Conservation (phyloP, 2,113 vertebrate species). For the Petromus typicus region DNA sequence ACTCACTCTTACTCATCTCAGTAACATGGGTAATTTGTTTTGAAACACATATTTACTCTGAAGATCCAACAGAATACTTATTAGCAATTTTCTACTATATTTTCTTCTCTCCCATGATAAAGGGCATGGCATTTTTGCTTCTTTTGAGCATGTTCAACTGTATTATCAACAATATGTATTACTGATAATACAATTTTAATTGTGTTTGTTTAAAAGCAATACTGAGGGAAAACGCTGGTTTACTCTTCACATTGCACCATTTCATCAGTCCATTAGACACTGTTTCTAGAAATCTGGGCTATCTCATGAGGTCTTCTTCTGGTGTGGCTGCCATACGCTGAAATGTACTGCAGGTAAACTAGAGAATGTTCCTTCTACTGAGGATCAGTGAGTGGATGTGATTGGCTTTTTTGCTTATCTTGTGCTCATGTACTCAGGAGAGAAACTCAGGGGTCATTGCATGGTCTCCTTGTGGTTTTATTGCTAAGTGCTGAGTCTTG, state of each 20-base stretch:
- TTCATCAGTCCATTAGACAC: neutral
- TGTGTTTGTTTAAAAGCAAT: neutral
- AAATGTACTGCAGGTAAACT: neutral
- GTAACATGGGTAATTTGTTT: slow-evolving; percentile 78
- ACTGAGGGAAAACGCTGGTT: neutral
- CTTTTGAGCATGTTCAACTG: neutral
- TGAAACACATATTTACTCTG: slow-evolving; percentile 80
- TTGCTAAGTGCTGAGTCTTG: neutral
- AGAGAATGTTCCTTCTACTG: neutral
- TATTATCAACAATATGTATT: neutral
- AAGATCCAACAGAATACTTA: slow-evolving; percentile 61
- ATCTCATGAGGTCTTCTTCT: neutral
- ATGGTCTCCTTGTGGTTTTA: neutral
- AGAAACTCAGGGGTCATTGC: neutral
- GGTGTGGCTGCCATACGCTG: rapidly evolving
- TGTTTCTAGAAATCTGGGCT: neutral
- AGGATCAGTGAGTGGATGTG: neutral
- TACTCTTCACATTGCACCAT: neutral
- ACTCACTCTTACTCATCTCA: slow-evolving; percentile 64
- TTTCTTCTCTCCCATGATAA: neutral
- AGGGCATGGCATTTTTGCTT: neutral
- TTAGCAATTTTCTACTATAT: slow-evolving; percentile 74
- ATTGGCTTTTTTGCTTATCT: neutral
- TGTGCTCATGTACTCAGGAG: neutral
- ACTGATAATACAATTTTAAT: neutral